Conservation (phyloP, 92 coral and sea anemone genomes). For the Chrysogorgia sp. region DNA sequence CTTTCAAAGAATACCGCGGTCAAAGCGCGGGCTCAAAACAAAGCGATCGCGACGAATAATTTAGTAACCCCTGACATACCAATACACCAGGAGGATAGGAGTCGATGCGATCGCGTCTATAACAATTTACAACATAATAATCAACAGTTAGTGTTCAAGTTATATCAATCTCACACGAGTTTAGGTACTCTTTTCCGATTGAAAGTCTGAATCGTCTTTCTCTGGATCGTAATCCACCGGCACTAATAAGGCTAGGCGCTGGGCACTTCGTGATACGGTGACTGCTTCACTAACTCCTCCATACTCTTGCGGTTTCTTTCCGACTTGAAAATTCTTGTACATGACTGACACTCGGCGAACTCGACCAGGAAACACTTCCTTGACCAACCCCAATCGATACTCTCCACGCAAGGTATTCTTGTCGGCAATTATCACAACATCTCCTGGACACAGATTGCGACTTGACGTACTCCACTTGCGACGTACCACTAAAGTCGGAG, state of each 20-base stretch:
- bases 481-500: conserved; percentile 52
- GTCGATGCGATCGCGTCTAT: no score
- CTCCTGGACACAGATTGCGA: conserved; percentile 48
- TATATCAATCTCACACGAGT: no score
- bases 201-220: conserved; percentile 28
- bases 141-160: no score
- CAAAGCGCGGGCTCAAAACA: no score
- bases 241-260: conserved; percentile 18
- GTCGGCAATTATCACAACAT: conserved; percentile 54
- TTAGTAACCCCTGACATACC: no score
- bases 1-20: no score
- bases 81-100: no score
- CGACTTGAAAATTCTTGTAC: conserved; percentile 48
- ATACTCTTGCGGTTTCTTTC: conserved; percentile 9
- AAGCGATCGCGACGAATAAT: no score
- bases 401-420: conserved; percentile 50
- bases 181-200: no score
- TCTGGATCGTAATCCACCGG: conserved; percentile 34
- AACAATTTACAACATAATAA: no score
- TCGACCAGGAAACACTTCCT: conserved; percentile 48
- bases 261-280: conserved; percentile 11
- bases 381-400: conserved; percentile 40
- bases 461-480: conserved; percentile 48
- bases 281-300: conserved; percentile 1
- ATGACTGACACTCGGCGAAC: conserved; percentile 36